Conservation (phyloP, 2,888 invertebrate genomes). For the Temnothorax ravouxi region DNA sequence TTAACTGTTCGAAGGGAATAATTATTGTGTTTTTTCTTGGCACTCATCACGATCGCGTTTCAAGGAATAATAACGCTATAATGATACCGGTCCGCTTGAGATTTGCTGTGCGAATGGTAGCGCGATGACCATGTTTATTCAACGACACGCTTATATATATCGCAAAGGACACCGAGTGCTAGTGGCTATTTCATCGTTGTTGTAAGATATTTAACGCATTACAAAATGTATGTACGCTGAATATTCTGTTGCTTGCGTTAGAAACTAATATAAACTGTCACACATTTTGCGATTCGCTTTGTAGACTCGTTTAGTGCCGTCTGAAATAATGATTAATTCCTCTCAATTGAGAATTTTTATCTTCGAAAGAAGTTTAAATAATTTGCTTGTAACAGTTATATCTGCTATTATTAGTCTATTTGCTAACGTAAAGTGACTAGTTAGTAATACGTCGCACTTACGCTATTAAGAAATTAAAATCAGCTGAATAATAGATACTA, state of each 20-base stretch:
- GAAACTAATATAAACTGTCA: constrained; percentile 13
- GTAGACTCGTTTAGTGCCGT: background rate
- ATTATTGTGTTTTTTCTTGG: constrained; percentile 24
- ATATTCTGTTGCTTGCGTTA: constrained; percentile 18
- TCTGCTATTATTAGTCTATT: background rate
- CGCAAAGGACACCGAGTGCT: constrained; percentile 8
- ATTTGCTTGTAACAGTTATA: background rate
- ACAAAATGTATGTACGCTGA: background rate
- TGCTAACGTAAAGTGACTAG: background rate
- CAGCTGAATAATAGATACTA: background rate
- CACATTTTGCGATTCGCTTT: background rate
- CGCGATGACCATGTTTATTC: constrained; percentile 1
- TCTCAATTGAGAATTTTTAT: background rate
- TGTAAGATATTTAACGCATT: constrained; percentile 4
- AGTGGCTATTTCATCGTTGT: background rate
- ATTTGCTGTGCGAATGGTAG: background rate
- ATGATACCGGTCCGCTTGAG: background rate
- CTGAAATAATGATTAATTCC: background rate
- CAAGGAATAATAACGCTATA: constrained; percentile 6
- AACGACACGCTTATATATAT: constrained; percentile 1
- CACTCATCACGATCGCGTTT: constrained; percentile 3
- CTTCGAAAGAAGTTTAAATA: background rate
- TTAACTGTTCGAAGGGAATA: constrained; percentile 5
- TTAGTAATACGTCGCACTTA: background rate
- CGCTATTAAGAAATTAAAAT: background rate